Base-by-base conservation (phyloP, 1,140 invertebrate species). In the Hestina assimilis region DNA sequence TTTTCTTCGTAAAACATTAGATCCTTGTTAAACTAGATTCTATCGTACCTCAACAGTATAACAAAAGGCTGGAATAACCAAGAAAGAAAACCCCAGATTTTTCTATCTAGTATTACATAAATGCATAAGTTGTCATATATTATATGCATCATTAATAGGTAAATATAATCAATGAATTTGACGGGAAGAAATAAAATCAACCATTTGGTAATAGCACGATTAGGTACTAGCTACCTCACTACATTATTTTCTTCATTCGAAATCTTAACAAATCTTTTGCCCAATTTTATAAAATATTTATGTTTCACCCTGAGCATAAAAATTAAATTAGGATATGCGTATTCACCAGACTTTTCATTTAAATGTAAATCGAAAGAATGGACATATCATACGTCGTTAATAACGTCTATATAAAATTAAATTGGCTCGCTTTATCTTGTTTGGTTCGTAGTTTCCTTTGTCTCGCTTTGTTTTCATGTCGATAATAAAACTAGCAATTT, bases 401-500 rank as follows among this genome's bases (percentile, higher is more conserved):
- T 38, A 17, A 38, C n/a, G n/a, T 3, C 33, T 17, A 38, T 17
- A 38, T 38, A 38, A 20, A 38, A 38, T 19, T 38, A 17, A 19
- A 38, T 17, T 19, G 33, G 33, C 33, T 17, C 15, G 15, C 19
- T 38, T 38, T 38, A 38, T 38, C 33, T 17, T 17, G 33, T 17
- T 35, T 19, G 33, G 15, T 14, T 38, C 33, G 14, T 38, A 42
- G 40, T 24, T 42, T 42, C 21, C 40, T 42, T 42, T 42, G 40
- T 42, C n/a, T 42, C 12, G 20, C 23, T 28, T 29, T 42, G 47
- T 40, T 40, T 40, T 23, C 31, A 42, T 20, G 50, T 42, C 14
- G 21, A 52, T 52, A 41, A 42, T 21, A 24, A 48, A 23, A 24
- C 21, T 6, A 57, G 35, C 26, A 42, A 57, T 48, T 48, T 47